Base-by-base conservation (phyloP, 2,888 invertebrate species). In the Ennomos fuscantarius region DNA sequence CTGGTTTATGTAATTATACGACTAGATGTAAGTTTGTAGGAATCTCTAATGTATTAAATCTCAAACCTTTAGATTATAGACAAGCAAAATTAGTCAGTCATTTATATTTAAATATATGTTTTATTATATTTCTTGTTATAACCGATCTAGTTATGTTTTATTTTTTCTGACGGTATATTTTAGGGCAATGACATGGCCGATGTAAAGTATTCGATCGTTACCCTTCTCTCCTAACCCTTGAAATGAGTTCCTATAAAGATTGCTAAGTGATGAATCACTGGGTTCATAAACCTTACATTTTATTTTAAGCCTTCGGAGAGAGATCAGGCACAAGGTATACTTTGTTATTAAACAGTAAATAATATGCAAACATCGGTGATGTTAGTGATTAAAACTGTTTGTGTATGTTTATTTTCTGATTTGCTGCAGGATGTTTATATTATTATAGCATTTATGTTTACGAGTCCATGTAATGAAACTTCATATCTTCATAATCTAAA, bases 301-400 rank as follows among this genome's bases (percentile, higher is more conserved):
- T 58, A 60, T 54, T 49, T 58, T 55, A 47, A 11, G 37, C 57
- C 45, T 53, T 34, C 51, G 34, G 45, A 53, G 34, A 31, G 43
- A 41, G 53, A 65, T 65, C 63, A 57, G 45, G 63, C 44, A 58
- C 63, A 65, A 65, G 63, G 67, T 63, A 35, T 60, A 53, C 64
- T 45, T 13, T 60, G 48, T 58, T 60, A 60, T 56, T 48, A 51
- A 52, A 39, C 12, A 40, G 24, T 62, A 58, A 63, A 60, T 48
- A 31, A 53, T 45, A 48, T 55, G 55, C 55, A 24, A 51, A 31
- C 44, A 48, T 24, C 24, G 6, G 5, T 24, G 24, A 52, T 44
- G 57, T 52, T 24, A 33, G 1, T 43, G n/a, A 40, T 10, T 15
- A 24, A 37, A 39, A 34, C 12, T 50, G 50, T 24, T 15, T 8